phyloP scores from a whole-genome alignment of 2,888 invertebrate species.

The Macaria notata region DNA sequence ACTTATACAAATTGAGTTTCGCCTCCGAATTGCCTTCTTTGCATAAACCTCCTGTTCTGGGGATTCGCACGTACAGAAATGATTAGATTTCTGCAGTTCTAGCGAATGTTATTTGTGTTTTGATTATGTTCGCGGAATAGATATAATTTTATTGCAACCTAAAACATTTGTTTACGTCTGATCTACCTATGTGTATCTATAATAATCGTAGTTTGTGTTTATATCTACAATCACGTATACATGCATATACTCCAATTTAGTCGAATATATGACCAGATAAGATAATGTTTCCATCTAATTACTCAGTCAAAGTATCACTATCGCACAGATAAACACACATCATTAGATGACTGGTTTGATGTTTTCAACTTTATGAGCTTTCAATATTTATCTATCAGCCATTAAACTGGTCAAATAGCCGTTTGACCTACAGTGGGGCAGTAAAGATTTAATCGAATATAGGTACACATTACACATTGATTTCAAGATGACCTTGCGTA shows the following conservation, averaged over 20 bases:
- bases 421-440: slow-evolving; percentile 52
- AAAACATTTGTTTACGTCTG: background rate
- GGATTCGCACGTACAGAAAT: slow-evolving; percentile 10
- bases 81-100: slow-evolving; percentile 8
- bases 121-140: slow-evolving; percentile 2
- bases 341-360: slow-evolving; percentile 13
- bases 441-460: slow-evolving; percentile 45
- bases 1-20: slow-evolving; percentile 19
- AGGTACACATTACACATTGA: slow-evolving; percentile 34
- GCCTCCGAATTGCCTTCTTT: slow-evolving; percentile 18
- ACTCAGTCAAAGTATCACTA: too few relatives aligned
- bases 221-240: too few relatives aligned
- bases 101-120: slow-evolving; percentile 1
- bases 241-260: too few relatives aligned
- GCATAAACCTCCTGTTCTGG: slow-evolving; percentile 15
- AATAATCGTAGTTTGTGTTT: too few relatives aligned
- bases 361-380: slow-evolving; percentile 7
- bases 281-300: too few relatives aligned
- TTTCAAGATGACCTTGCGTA: slow-evolving; percentile 54
- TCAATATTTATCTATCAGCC: slow-evolving; percentile 15
- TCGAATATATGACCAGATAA: too few relatives aligned
- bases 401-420: slow-evolving; percentile 37
- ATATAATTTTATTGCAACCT: background rate
- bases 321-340: background rate
- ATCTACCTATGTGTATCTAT: too few relatives aligned